Evolutionary conservation across 2,888 invertebrate species (phyloP), one percentile per base, ranked within the genome.

Genomic region (Iphiclides podalirius): DNA sequence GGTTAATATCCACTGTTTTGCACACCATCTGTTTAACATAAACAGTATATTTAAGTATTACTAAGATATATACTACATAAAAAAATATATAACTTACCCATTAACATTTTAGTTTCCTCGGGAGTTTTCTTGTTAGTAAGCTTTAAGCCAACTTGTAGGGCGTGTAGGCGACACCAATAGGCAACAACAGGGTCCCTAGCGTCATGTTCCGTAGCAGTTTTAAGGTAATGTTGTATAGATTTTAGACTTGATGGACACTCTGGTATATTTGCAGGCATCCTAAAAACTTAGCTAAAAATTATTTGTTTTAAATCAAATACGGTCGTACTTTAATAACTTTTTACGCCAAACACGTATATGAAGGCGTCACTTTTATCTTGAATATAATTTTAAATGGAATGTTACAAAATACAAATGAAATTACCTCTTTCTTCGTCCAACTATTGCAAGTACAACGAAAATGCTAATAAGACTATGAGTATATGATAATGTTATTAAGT

Each of bases 161-260:
- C 96, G 84, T 96, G 96, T 46, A 98, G 91, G 16, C 98, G 93
- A 76, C 96, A 93, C 96, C 98, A 99, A 80, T 98, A 99, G 39
- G 96, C 93, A 35, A 99, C 93, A 26, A 97, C 93, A 28, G 95
- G 91, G 87, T 99, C 98, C 62, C 98, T 90, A 26, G 91, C 87
- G 68, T 98, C 98, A 89, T 98, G 97, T 79, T 98, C 98, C 37
- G 91, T 90, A 0, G 98, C 98, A 50, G 96, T 93, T 88, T 97
- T 98, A 54, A 99, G 82, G 72, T 95, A 97, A 78, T 96, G 97
- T 63, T 96, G 96, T 59, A 98, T 93, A 17, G 93, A 90, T 80
- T 96, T 97, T 35, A 99, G 85, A 52, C 92, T 91, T 1, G 92
- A 79, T 9, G 97, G 96, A 66, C 94, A 92, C 16, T 94, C 92